phyloP scores from a whole-genome alignment of 2,888 invertebrate genomes.

The Lasioglossum marginatum region DNA sequence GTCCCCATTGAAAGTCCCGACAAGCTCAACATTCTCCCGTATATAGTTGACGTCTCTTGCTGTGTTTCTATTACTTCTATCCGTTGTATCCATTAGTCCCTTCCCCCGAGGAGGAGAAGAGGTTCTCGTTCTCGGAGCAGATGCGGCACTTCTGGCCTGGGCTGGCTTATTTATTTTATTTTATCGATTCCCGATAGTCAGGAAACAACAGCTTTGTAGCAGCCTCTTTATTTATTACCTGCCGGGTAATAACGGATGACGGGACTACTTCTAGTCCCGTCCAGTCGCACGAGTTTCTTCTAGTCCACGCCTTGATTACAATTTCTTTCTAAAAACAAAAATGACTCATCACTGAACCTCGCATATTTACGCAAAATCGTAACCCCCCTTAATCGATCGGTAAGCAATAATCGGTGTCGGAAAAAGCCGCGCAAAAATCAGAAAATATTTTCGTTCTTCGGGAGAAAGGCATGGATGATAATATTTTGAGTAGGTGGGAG shows the following conservation, averaged over 20 bases:
- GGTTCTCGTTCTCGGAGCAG: background rate
- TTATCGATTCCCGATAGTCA: constrained; percentile 32
- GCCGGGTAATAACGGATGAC: background rate
- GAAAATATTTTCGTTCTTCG: background rate
- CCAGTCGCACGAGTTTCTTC: background rate
- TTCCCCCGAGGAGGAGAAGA: background rate
- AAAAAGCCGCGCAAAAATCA: background rate
- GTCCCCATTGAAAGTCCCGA: background rate
- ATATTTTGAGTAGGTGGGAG: background rate
- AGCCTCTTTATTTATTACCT: constrained; percentile 11
- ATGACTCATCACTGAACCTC: too few species aligned
- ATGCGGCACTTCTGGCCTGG: constrained; percentile 9
- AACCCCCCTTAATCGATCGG: too few species aligned
- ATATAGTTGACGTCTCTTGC: background rate
- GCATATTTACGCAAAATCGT: too few species aligned
- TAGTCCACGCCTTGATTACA: background rate
- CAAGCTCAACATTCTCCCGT: background rate
- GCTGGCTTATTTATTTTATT: background rate
- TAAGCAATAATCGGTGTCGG: background rate
- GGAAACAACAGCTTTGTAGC: constrained; percentile 12
- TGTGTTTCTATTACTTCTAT: constrained; percentile 4
- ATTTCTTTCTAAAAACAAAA: too few species aligned
- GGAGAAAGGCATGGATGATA: background rate
- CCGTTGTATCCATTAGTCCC: constrained; percentile 9
- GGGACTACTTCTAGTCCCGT: too few species aligned